Evolutionary conservation across 1,140 invertebrate genomes (phyloP).

Genomic region (Apolygus lucorum): DNA sequence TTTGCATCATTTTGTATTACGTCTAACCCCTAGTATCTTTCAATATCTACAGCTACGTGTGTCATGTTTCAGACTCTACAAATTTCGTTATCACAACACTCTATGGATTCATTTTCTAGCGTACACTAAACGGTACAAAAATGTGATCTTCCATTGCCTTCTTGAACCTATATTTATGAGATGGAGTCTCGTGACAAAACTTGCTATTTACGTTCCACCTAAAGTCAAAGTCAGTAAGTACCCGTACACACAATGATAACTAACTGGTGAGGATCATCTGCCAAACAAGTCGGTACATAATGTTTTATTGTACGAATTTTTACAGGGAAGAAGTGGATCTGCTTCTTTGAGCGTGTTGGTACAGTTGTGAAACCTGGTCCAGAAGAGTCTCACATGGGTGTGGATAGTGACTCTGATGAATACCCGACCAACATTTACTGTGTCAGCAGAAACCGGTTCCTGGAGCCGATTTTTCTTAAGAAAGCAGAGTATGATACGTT

Average conservation of each 20-base stretch:
- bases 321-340: background rate
- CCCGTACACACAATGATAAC: too few species aligned
- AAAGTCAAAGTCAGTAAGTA: background rate
- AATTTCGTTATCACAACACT: background rate
- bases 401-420: background rate
- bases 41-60: too few species aligned
- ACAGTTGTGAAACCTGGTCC: background rate
- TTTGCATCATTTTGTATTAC: too few species aligned
- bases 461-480: background rate
- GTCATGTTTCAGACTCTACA: background rate
- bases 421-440: slow-evolving; percentile 2
- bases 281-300: too few species aligned
- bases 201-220: background rate
- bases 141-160: background rate
- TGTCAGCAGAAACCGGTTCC: background rate
- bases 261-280: too few species aligned
- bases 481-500: background rate
- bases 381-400: background rate
- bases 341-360: background rate
- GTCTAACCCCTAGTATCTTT: too few species aligned
- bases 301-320: too few species aligned
- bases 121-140: background rate
- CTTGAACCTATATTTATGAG: background rate
- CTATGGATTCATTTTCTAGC: slow-evolving; percentile 1
- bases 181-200: background rate